These are phyloP conservation scores for Cephus nigrinus DNA, from an alignment of 2,888 invertebrate species.

Conservation along the genomic window DNA sequence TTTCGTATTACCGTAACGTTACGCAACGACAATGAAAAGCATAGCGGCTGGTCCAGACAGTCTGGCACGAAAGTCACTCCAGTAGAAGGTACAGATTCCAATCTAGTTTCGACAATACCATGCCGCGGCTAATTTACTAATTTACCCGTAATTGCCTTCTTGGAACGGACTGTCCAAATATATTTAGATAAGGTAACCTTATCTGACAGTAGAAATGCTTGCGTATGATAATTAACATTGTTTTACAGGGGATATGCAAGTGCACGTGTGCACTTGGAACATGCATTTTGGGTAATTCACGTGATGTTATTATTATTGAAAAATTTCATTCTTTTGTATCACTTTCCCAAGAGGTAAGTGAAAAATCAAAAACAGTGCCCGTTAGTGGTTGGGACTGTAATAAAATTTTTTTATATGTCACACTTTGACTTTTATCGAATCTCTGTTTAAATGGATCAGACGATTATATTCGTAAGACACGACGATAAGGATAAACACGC, in stretches of 20 bases:
- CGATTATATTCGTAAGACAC: background rate
- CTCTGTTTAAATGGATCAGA: background rate
- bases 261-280: background rate
- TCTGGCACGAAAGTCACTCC: slow-evolving; percentile 23
- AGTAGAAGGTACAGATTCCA: slow-evolving; percentile 43
- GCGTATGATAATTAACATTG: background rate
- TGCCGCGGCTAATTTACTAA: slow-evolving; percentile 47
- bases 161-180: slow-evolving; percentile 42
- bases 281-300: background rate
- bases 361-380: background rate
- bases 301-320: background rate
- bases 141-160: slow-evolving; percentile 51
- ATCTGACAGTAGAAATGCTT: background rate
- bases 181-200: slow-evolving; percentile 22
- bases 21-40: background rate
- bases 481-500: slow-evolving; percentile 18
- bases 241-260: background rate
- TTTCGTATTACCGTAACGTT: background rate
- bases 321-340: background rate
- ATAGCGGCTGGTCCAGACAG: slow-evolving; percentile 1
- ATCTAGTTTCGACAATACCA: slow-evolving; percentile 44
- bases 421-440: background rate
- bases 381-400: background rate
- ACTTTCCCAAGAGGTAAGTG: background rate
- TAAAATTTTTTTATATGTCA: background rate